phyloP scores from a whole-genome alignment of 1,140 invertebrate genomes.

The Aphelenchoides avenae region DNA sequence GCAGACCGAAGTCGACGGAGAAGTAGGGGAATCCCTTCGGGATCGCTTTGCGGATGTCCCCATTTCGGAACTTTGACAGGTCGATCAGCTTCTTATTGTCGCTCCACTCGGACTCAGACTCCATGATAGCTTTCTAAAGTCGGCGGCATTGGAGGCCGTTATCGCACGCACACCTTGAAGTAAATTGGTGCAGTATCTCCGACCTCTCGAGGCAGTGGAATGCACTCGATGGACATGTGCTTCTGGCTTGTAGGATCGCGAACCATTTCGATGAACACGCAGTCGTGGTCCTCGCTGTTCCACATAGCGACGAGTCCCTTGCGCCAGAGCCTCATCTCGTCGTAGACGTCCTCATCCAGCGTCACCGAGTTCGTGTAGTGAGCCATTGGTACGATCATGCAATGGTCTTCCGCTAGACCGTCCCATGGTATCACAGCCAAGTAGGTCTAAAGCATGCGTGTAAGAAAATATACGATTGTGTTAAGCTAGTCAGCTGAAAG shows the following conservation, averaged over 20 bases:
- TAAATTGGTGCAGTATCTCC: slow-evolving; percentile 84
- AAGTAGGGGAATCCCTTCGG: slow-evolving; percentile 93
- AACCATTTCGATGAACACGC: slow-evolving; percentile 78
- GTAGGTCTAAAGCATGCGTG: slow-evolving; percentile 65
- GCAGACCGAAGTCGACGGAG: slow-evolving; percentile 79
- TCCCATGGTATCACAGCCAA: slow-evolving; percentile 73
- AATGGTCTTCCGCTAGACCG: slow-evolving; percentile 80
- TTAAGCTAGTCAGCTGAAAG: too few relatives aligned
- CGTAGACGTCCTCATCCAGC: slow-evolving; percentile 87
- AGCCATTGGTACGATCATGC: slow-evolving; percentile 76
- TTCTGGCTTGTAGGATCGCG: too few relatives aligned
- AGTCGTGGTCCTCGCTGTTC: slow-evolving; percentile 64
- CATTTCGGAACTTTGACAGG: slow-evolving; percentile 63
- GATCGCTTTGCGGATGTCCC: slow-evolving; percentile 61
- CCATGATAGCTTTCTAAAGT: slow-evolving; percentile 77
- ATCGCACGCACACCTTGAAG: slow-evolving; percentile 68
- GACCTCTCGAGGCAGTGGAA: slow-evolving; percentile 76
- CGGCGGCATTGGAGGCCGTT: neutral
- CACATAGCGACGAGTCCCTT: slow-evolving; percentile 74
- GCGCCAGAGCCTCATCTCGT: slow-evolving; percentile 73
- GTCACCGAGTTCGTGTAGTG: slow-evolving; percentile 74
- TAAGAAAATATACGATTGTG: too few relatives aligned
- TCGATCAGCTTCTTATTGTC: slow-evolving; percentile 91
- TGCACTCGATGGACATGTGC: slow-evolving; percentile 81
- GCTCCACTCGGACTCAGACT: slow-evolving; percentile 77